Conservation (phyloP, 1,140 invertebrate genomes). For the Apis florea region DNA sequence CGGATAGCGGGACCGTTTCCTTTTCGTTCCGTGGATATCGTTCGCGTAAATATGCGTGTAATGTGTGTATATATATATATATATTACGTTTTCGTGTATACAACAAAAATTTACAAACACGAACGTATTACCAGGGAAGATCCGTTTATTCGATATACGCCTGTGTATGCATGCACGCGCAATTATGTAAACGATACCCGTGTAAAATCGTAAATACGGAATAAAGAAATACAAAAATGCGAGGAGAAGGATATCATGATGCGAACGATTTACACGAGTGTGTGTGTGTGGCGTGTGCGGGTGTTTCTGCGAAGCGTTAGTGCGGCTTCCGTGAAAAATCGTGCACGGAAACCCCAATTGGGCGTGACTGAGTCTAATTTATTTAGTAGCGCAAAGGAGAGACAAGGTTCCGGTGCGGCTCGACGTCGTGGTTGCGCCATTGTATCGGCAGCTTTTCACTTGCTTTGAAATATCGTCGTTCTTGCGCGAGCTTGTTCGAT, state of each 20-base stretch:
- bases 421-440: constrained; percentile 35
- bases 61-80: not conserved
- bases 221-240: not conserved
- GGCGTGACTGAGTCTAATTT: constrained; percentile 64
- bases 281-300: not conserved
- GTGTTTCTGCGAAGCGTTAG: too few relatives aligned
- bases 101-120: constrained; percentile 32
- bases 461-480: constrained; percentile 66
- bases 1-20: constrained; percentile 12
- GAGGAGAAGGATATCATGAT: too few relatives aligned
- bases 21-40: constrained; percentile 14
- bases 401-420: constrained; percentile 29
- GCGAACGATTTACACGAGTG: too few relatives aligned
- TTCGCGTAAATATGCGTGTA: constrained; percentile 13
- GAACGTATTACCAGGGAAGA: not conserved
- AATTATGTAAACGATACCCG: not conserved
- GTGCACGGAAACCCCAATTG: constrained; percentile 51
- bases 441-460: constrained; percentile 67
- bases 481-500: not conserved
- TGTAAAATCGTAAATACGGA: not conserved
- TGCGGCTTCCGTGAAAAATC: constrained; percentile 26
- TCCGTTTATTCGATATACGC: constrained; percentile 23
- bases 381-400: constrained; percentile 63
- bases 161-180: too few relatives aligned
- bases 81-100: not conserved